These are phyloP conservation scores for Andrena cerasifolii DNA, from an alignment of 1,140 invertebrate species.

Conservation along the genomic window DNA sequence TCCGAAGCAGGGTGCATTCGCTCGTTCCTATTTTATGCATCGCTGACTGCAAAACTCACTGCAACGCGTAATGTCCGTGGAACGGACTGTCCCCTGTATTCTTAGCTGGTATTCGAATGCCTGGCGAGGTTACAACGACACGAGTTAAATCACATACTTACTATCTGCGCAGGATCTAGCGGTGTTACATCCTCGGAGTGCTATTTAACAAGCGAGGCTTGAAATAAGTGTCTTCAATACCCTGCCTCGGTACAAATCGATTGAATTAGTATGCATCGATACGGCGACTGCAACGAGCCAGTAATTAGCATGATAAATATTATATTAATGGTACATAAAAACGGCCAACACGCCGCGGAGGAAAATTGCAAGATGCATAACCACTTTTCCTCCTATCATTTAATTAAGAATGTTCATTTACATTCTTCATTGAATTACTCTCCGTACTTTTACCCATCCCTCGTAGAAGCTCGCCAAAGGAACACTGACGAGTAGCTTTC, in stretches of 20 bases:
- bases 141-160: conserved; percentile 16
- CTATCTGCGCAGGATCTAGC: background rate
- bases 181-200: background rate
- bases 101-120: background rate
- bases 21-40: conserved; percentile 45
- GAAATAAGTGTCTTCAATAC: background rate
- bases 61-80: conserved; percentile 22
- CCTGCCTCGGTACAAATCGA: background rate
- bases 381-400: too few relatives aligned
- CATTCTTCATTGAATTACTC: too few relatives aligned
- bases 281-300: background rate
- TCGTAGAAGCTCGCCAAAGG: too few relatives aligned
- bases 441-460: too few relatives aligned
- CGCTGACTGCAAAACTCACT: conserved; percentile 19
- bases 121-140: background rate
- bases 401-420: too few relatives aligned
- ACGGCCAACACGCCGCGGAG: too few relatives aligned
- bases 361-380: too few relatives aligned
- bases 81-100: conserved; percentile 21
- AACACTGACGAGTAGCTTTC: too few relatives aligned
- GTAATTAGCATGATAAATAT: conserved; percentile 3
- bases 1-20: conserved; percentile 5
- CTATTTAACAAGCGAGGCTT: background rate
- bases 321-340: background rate
- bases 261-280: background rate